Evolutionary conservation across 1,140 invertebrate genomes (phyloP), one percentile per base, ranked within the genome.

Genomic region (Ooceraea biroi): DNA sequence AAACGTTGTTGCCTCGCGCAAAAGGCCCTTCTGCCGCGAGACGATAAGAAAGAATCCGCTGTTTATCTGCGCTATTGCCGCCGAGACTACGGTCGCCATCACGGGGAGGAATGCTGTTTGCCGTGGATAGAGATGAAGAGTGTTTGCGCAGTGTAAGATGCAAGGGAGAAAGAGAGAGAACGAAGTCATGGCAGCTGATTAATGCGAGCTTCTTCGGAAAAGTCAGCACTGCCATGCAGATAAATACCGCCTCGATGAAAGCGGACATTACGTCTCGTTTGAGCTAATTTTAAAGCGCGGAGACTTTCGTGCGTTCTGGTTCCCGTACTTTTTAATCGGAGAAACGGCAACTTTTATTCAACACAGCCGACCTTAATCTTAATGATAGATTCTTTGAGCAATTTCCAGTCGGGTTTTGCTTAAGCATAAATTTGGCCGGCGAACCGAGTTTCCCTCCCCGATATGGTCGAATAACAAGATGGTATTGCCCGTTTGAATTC

Each of bases 1-100:
- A 85, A 76, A 85, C 77, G 60, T 88, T 83, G 83, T 88, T 88
- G 83, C 57, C 61, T 50, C 57, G 57, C 25, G 61, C 76, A 41
- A 68, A 73, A 61, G 74, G 60, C 52, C 66, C 52, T 76, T 77
- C 83, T 88, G 87, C 83, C 83, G 55, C 65, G 58, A 63, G 69
- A 68, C 25, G 87, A 88, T 88, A 88, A 88, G 86, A 88, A 88
- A 88, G 83, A 88, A 88, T 83, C 84, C 72, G 48, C 77, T 27
- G 66, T 88, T 87, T 85, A 82, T 87, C 85, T 58, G n/a, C 71
- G 65, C 55, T 48, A 66, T 72, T 77, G 66, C 72, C 66, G 50
- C 36, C 7, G 44, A 46, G 60, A 63, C 66, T 30, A 30, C 30
- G 17, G 46, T 30, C 19, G 61, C 48, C 57, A 41, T 69, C 22